Evolutionary conservation across 1,140 invertebrate genomes (phyloP).

Genomic region (Panulirus ornatus): DNA sequence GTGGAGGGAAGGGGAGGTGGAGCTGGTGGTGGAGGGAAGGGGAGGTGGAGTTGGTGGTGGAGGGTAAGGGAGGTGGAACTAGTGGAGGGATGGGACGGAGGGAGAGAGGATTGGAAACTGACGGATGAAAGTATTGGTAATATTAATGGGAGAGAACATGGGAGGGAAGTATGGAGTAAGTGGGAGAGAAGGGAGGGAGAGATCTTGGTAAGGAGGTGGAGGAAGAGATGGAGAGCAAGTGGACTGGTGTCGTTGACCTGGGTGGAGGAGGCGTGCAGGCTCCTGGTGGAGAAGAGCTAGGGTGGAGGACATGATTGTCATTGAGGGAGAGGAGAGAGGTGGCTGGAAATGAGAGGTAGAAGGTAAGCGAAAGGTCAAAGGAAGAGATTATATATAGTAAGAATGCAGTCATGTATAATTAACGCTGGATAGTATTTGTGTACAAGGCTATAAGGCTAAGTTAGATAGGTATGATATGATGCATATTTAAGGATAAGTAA

Average conservation of each 20-base stretch:
- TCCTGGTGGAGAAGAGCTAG: background rate
- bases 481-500: too few relatives aligned
- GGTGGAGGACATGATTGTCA: background rate
- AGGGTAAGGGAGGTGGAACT: background rate
- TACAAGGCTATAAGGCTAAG: too few relatives aligned
- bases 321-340: background rate
- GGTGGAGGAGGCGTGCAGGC: background rate
- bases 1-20: background rate
- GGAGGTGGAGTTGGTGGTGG: background rate
- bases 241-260: background rate
- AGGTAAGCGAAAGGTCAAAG: background rate
- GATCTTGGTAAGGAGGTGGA: background rate
- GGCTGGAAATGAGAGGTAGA: background rate
- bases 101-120: background rate
- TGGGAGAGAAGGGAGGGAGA: background rate
- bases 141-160: background rate
- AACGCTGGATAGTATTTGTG: too few relatives aligned
- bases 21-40: background rate
- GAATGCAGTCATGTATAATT: too few relatives aligned
- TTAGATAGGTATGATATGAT: too few relatives aligned
- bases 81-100: background rate
- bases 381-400: too few relatives aligned
- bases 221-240: background rate
- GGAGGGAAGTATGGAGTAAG: background rate
- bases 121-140: background rate